Percentiles rank a stretch among this genome's conserved stretches.
Conservation (phyloP, 2,888 invertebrate species). For the Helicoverpa assulta region DNA sequence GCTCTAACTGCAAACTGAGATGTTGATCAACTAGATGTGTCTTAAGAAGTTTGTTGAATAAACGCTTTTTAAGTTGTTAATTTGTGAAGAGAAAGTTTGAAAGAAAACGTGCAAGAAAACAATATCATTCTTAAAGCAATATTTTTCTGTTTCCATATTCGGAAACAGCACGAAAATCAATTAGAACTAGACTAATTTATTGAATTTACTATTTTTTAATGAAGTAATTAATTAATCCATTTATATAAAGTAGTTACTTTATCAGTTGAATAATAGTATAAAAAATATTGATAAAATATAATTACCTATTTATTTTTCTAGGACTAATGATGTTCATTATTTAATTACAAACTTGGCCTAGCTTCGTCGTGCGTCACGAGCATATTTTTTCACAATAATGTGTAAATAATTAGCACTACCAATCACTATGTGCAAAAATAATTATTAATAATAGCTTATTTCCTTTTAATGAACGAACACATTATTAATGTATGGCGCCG, state of each 20-base stretch:
- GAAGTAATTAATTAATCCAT: not conserved
- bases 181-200: too few relatives aligned
- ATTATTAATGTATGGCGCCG: not conserved
- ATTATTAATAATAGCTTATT: not conserved
- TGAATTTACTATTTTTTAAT: too few relatives aligned
- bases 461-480: slow-evolving; percentile 22
- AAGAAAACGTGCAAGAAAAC: too few relatives aligned
- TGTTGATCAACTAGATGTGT: slow-evolving; percentile 39
- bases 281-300: slow-evolving; percentile 3
- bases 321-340: slow-evolving; percentile 12
- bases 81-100: too few relatives aligned
- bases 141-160: too few relatives aligned
- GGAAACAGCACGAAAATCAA: too few relatives aligned
- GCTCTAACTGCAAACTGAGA: slow-evolving; percentile 16
- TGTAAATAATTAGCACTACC: not conserved
- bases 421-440: slow-evolving; percentile 9
- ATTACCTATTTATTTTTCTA: slow-evolving; percentile 1
- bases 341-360: slow-evolving; percentile 2
- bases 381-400: not conserved
- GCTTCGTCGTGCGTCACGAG: not conserved
- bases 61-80: too few relatives aligned
- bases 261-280: not conserved
- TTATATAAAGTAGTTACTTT: not conserved
- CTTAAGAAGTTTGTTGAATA: not conserved
- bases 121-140: too few relatives aligned